These are phyloP conservation scores for Noctua janthe DNA, from an alignment of 2,888 invertebrate genomes.

Conservation along the genomic window DNA sequence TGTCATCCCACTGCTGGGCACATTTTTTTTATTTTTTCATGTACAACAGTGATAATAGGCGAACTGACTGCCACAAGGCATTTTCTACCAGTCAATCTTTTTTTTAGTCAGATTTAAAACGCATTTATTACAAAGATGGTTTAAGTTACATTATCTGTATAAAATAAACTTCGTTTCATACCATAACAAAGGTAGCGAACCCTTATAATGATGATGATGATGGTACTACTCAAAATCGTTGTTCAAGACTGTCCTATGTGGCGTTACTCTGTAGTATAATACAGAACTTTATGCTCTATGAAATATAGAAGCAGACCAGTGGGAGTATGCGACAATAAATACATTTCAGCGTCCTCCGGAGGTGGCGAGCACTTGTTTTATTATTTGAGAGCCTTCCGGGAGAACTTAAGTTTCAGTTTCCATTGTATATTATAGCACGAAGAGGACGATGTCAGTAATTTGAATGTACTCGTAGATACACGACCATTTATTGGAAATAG, in stretches of 20 bases:
- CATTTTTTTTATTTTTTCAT: no score
- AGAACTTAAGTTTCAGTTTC: slow-evolving; percentile 31
- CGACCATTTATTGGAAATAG: slow-evolving; percentile 31
- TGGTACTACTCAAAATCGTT: background rate
- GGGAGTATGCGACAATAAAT: slow-evolving; percentile 40
- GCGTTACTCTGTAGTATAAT: background rate
- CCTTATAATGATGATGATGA: slow-evolving; percentile 2
- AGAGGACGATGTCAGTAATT: slow-evolving; percentile 10
- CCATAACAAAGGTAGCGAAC: background rate
- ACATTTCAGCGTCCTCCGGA: slow-evolving; percentile 43
- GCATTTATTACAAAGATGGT: no score
- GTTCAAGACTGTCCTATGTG: background rate
- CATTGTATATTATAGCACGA: slow-evolving; percentile 13
- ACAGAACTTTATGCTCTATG: slow-evolving; percentile 20
- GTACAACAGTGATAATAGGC: background rate
- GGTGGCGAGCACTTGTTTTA: slow-evolving; percentile 54
- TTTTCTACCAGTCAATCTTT: background rate
- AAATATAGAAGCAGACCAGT: slow-evolving; percentile 36
- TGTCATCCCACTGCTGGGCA: no score
- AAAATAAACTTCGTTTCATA: slow-evolving; percentile 3
- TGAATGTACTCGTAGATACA: slow-evolving; percentile 22
- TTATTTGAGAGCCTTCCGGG: slow-evolving; percentile 33
- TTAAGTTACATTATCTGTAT: background rate
- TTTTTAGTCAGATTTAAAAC: background rate
- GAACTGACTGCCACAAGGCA: background rate